A percentile compares a stretch with the other conserved stretches of the same genome.
Evolutionary conservation across 2,797 vertebrate genomes (phyloP).

Genomic region (Lepus townsendii): DNA sequence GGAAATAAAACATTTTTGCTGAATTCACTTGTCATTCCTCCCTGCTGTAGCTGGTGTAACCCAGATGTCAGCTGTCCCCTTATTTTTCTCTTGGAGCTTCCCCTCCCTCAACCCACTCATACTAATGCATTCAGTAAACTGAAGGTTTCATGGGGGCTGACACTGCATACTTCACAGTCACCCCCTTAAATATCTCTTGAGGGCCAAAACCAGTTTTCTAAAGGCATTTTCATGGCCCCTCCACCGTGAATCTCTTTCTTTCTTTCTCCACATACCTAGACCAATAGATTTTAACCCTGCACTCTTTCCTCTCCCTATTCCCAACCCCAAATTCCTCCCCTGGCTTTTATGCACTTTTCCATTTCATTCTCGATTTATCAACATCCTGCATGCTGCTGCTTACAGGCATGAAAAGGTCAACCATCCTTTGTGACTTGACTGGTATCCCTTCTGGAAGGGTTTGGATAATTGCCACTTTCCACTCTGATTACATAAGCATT

Average conservation of each 20-base stretch:
- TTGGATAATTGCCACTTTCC: not conserved
- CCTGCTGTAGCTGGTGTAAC: constrained; percentile 81
- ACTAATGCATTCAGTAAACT: constrained; percentile 65
- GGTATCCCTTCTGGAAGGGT: constrained; percentile 26
- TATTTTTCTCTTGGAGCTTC: constrained; percentile 76
- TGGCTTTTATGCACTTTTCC: not conserved
- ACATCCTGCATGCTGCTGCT: not conserved
- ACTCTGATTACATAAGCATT: accelerated
- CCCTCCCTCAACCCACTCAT: constrained; percentile 71
- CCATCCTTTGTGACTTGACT: not conserved
- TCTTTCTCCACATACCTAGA: not conserved
- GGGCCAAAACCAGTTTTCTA: constrained; percentile 2
- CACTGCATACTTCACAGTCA: not conserved
- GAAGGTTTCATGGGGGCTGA: constrained; percentile 46
- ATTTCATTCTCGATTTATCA: not conserved
- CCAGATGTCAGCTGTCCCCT: constrained; percentile 86
- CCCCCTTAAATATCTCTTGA: not conserved
- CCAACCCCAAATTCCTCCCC: not conserved
- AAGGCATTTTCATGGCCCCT: not conserved
- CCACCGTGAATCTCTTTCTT: not conserved
- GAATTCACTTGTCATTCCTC: constrained; percentile 84
- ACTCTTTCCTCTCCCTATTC: not conserved
- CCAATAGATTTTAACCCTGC: not conserved
- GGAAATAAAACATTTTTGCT: constrained; percentile 86
- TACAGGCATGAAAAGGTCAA: not conserved